Evolutionary conservation across 2,113 vertebrate species (phyloP), one percentile per base, ranked within the genome.

Genomic region (Aegithalos caudatus): DNA sequence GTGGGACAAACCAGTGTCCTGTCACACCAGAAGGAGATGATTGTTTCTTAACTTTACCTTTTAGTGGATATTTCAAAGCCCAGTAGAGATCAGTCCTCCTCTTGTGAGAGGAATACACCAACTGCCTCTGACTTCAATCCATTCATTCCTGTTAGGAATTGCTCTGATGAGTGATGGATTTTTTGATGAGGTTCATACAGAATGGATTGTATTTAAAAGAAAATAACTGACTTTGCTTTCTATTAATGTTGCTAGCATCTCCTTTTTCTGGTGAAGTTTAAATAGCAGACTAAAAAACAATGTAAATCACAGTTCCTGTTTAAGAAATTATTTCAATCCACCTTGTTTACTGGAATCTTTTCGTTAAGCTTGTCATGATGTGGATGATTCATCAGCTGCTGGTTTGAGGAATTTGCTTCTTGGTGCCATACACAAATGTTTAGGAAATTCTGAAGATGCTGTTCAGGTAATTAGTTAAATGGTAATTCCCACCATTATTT

Each of bases 381-480:
- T 99, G 91, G 98, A 99, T 38, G 99, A 99, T 53, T 91, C 98
- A 56, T 98, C 98, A 0, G 98, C 98, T 86, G 78, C 97, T 87
- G 99, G 99, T 92, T 96, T 99, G 92, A 99, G 98, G 97, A 98
- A 99, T 96, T 98, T 99, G 91, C 98, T 99, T 57, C 99, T 99
- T 37, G 99, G 99, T 97, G 98, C 99, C 97, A 99, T 99, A 97
- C 99, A 99, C 97, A 99, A 99, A 98, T 99, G 99, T 97, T 98
- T 99, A 45, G 99, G 99, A 91, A 99, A 99, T 96, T 98, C 98
- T 76, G 98, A 99, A 97, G 99, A 99, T 97, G 99, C 99, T 87
- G 74, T 98, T 94, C 98, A 99, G 98, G 99, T 99, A 97, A 94
- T 47, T 77, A 50, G 28, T 79, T 65, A 37, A 60, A 44, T 50